phyloP scores from a whole-genome alignment of 2,888 invertebrate species.

The Cyaniris semiargus region DNA sequence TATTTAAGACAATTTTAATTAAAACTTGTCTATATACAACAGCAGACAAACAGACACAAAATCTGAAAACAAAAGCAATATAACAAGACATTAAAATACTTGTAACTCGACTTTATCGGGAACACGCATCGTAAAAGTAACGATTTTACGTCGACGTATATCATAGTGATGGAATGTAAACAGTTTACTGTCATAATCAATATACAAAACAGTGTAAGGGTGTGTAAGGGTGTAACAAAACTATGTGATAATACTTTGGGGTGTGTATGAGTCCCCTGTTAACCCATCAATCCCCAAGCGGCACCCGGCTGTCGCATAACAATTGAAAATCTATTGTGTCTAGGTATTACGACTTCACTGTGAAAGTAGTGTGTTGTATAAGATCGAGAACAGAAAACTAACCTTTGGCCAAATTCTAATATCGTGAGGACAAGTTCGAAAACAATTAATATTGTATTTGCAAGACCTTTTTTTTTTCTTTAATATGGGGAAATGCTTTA shows the following conservation, averaged over 20 bases:
- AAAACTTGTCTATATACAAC: not conserved
- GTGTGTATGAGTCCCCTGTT: too few relatives aligned
- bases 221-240: too few relatives aligned
- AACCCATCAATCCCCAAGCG: too few relatives aligned
- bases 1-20: not conserved
- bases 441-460: too few relatives aligned
- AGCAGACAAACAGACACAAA: not conserved
- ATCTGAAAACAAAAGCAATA: conserved; percentile 1
- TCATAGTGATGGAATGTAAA: conserved; percentile 3
- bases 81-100: conserved; percentile 19
- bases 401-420: not conserved
- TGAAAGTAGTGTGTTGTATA: too few relatives aligned
- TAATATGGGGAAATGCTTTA: too few relatives aligned
- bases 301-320: too few relatives aligned
- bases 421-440: too few relatives aligned
- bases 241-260: too few relatives aligned
- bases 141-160: conserved; percentile 6
- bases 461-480: too few relatives aligned
- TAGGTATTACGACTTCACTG: too few relatives aligned
- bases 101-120: conserved; percentile 1
- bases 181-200: conserved; percentile 1
- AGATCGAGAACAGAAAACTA: not conserved
- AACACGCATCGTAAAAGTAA: conserved; percentile 14
- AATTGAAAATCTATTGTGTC: too few relatives aligned
- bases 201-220: not conserved